Evolutionary conservation across 2,113 vertebrate species (phyloP).

Genomic region (Herpetotheres cachinnans): DNA sequence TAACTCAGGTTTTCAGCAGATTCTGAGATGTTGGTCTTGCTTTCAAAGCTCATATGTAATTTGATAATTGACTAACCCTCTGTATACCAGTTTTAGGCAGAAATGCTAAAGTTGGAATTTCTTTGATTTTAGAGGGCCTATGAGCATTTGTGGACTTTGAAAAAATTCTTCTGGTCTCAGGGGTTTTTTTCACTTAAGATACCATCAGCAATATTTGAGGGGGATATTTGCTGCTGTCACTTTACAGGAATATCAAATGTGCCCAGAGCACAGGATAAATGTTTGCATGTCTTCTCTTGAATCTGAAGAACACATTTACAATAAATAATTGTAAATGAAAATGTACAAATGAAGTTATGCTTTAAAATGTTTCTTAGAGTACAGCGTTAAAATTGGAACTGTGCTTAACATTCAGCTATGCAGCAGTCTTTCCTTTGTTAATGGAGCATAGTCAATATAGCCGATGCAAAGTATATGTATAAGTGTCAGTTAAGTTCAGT

Average conservation of each 20-base stretch:
- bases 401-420: background rate
- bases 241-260: background rate
- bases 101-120: background rate
- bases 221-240: background rate
- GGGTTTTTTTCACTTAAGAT: background rate
- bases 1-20: background rate
- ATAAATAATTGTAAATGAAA: background rate
- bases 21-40: background rate
- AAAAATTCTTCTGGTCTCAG: background rate
- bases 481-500: background rate
- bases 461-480: background rate
- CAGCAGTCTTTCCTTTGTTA: rapidly evolving
- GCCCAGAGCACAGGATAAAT: background rate
- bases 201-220: background rate
- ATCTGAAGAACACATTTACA: background rate
- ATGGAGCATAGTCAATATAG: background rate
- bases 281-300: background rate
- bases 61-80: background rate
- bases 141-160: background rate
- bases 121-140: background rate
- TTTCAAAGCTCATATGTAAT: background rate
- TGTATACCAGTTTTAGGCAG: background rate
- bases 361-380: background rate
- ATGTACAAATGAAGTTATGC: background rate
- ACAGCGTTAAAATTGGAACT: background rate